Percentiles rank a stretch among this genome's conserved stretches.
phyloP scores from a whole-genome alignment of 2,888 invertebrate species.

The Drosophila differens region DNA sequence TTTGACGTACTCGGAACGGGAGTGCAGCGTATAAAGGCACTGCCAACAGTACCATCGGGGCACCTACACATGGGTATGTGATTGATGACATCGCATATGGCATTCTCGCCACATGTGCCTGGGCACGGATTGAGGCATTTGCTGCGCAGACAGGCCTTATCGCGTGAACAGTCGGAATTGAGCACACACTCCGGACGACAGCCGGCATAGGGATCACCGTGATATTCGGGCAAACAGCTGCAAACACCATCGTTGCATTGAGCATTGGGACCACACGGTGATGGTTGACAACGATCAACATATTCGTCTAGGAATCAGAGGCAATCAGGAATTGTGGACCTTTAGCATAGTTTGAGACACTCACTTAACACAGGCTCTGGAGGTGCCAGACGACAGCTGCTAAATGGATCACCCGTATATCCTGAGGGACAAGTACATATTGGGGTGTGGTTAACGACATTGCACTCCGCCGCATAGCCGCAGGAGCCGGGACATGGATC shows the following conservation, averaged over 20 bases:
- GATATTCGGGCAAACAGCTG: constrained; percentile 90
- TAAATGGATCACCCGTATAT: constrained; percentile 89
- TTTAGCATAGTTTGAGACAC: constrained; percentile 25
- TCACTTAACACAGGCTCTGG: constrained; percentile 74
- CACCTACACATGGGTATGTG: constrained; percentile 89
- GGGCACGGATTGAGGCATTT: constrained; percentile 92
- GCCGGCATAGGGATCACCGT: constrained; percentile 89
- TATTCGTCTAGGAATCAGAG: constrained; percentile 65
- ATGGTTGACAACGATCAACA: constrained; percentile 88
- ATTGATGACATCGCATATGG: constrained; percentile 91
- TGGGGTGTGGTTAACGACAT: constrained; percentile 88
- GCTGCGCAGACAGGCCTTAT: constrained; percentile 89
- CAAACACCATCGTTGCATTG: constrained; percentile 89
- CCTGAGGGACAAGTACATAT: constrained; percentile 88
- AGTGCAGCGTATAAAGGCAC: constrained; percentile 88
- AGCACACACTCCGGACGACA: constrained; percentile 91
- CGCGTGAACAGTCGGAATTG: constrained; percentile 89
- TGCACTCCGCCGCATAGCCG: constrained; percentile 87
- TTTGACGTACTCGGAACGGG: constrained; percentile 58
- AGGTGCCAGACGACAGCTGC: constrained; percentile 84
- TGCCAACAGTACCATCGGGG: constrained; percentile 87
- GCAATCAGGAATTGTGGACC: neutral
- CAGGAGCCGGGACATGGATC: constrained; percentile 90
- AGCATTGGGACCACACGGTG: constrained; percentile 89
- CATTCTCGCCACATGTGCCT: constrained; percentile 89